Base-by-base conservation (phyloP, 2,888 invertebrate genomes). In the Mesorhabditis spiculigera region DNA sequence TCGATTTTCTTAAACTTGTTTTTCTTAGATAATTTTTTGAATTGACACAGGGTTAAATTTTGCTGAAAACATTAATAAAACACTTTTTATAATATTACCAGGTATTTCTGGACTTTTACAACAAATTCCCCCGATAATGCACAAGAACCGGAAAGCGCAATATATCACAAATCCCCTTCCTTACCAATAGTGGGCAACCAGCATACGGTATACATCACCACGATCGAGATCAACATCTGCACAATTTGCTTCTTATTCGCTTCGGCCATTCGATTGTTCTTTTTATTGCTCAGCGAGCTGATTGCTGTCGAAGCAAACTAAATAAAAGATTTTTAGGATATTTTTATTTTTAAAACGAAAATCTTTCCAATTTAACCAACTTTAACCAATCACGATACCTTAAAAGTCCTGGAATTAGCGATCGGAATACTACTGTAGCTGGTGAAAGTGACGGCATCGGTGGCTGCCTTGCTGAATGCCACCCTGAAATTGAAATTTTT, bases 151-250 rank as follows among this genome's bases (percentile, higher is more conserved):
- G n/a, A n/a, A n/a, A n/a, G n/a, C n/a, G n/a, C n/a, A n/a, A n/a
- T n/a, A n/a, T n/a, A n/a, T n/a, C n/a, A n/a, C n/a, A n/a, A 50
- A 50, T 10, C 58, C n/a, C n/a, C 58, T 50, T 50, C 43, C 70
- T 65, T 66, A 77, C 77, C 69, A 16, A 81, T 78, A 5, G 78
- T 76, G 13, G 91, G 91, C 45, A 89, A 89, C 91, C 91, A 91
- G 84, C 91, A 91, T 65, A 91, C 84, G 41, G 90, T 89, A 86
- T 91, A 91, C 45, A 91, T 87, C 0, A 90, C 88, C 62, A 91
- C 90, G 28, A 91, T 90, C 0, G 90, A 90, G 3, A 91, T 90
- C 77, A 91, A 87, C 91, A 91, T 91, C 86, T 90, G 91, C 77
- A 91, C 90, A n/a, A 91, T 91, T 75, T 80, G 81, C 67, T 81